These are phyloP conservation scores for Choreutis nemorana DNA, from an alignment of 2,888 invertebrate genomes.

Conservation along the genomic window DNA sequence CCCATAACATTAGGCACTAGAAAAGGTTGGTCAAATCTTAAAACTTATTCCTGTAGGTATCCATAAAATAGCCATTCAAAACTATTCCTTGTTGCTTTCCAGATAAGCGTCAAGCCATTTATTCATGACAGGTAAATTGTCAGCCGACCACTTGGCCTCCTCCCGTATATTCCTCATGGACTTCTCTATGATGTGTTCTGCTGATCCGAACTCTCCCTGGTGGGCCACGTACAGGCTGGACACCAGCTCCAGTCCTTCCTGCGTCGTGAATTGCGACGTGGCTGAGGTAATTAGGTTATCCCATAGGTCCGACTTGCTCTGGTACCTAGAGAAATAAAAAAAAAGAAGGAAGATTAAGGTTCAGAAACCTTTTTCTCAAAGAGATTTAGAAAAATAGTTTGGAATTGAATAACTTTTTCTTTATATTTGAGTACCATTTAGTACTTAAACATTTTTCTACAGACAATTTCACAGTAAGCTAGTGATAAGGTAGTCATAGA, in stretches of 20 bases:
- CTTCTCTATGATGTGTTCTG: constrained; percentile 76
- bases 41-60: too few relatives aligned
- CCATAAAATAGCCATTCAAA: too few relatives aligned
- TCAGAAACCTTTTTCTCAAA: not conserved
- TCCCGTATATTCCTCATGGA: constrained; percentile 77
- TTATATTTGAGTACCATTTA: too few relatives aligned
- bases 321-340: constrained; percentile 72
- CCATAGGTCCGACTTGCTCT: constrained; percentile 77
- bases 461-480: too few relatives aligned
- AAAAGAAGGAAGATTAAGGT: constrained; percentile 4
- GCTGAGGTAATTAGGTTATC: constrained; percentile 77
- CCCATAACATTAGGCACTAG: too few relatives aligned
- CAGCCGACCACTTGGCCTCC: constrained; percentile 79
- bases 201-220: constrained; percentile 74
- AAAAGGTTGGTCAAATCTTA: too few relatives aligned
- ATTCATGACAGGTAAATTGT: constrained; percentile 77
- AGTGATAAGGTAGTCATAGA: too few relatives aligned
- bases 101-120: constrained; percentile 73
- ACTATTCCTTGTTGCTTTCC: too few relatives aligned
- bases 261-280: constrained; percentile 78
- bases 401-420: too few relatives aligned
- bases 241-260: constrained; percentile 76
- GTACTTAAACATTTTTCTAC: too few relatives aligned
- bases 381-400: too few relatives aligned
- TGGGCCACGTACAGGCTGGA: constrained; percentile 69